These are phyloP conservation scores for Nanger granti DNA, from an alignment of 2,113 vertebrate species.

Conservation along the genomic window DNA sequence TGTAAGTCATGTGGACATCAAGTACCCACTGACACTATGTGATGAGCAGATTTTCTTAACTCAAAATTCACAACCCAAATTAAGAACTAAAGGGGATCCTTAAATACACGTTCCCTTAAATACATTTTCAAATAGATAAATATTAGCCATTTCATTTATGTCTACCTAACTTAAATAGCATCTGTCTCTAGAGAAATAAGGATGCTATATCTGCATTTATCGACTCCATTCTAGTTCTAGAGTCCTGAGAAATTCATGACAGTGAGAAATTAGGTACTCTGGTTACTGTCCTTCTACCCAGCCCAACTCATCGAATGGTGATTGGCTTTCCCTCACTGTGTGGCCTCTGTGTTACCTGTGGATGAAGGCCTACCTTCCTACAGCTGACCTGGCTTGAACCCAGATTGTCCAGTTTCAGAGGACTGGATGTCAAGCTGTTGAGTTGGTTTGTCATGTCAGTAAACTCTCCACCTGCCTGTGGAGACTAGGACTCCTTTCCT, in stretches of 20 bases:
- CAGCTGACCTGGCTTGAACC: background rate
- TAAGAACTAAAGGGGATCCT: background rate
- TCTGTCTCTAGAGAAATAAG: background rate
- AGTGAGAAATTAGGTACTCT: background rate
- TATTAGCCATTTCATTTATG: background rate
- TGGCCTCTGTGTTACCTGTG: background rate
- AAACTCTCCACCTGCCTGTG: background rate
- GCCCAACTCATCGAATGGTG: accelerated
- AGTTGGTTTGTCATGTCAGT: background rate
- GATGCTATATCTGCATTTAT: background rate
- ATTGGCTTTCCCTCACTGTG: background rate
- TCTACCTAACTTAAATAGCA: background rate
- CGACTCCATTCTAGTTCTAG: background rate
- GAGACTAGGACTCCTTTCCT: background rate
- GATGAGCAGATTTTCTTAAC: background rate
- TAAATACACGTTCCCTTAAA: background rate
- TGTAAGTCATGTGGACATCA: background rate
- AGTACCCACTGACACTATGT: no score
- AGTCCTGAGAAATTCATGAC: background rate
- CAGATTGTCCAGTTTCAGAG: background rate
- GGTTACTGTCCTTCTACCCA: background rate
- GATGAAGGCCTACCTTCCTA: background rate
- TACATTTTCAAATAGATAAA: background rate
- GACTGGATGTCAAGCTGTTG: background rate
- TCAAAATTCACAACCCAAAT: background rate